A percentile compares a stretch with the other conserved stretches of the same genome.
Evolutionary conservation across 1,140 invertebrate genomes (phyloP).

Genomic region (Eupristina koningsbergeri): DNA sequence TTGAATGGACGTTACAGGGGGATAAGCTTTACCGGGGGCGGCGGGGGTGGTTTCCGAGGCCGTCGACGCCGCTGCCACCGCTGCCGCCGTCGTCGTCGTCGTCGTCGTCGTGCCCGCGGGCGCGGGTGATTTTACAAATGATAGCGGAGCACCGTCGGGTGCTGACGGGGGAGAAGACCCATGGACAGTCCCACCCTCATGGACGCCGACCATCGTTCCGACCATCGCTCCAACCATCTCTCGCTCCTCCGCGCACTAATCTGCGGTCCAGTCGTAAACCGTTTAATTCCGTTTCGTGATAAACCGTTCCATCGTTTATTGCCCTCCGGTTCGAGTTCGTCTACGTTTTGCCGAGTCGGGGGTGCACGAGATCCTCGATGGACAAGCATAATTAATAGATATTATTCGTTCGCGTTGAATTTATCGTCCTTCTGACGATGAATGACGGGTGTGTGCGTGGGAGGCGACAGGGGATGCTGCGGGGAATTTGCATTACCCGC

Average conservation of each 20-base stretch:
- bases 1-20: conserved; percentile 36
- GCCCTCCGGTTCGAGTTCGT: conserved; percentile 54
- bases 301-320: conserved; percentile 68
- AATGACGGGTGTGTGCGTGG: conserved; percentile 27
- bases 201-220: conserved; percentile 58
- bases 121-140: conserved; percentile 38
- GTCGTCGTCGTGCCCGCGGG: not conserved
- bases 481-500: not conserved
- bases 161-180: not conserved
- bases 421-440: conserved; percentile 57
- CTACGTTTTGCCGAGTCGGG: conserved; percentile 49
- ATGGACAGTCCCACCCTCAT: not conserved
- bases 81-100: not conserved
- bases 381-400: conserved; percentile 70
- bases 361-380: conserved; percentile 56
- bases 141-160: not conserved
- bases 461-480: not conserved
- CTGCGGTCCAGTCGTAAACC: conserved; percentile 73
- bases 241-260: conserved; percentile 66
- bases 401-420: conserved; percentile 66
- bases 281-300: conserved; percentile 73
- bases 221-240: conserved; percentile 67
- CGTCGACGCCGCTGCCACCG: not conserved
- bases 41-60: not conserved
- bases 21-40: not conserved